A percentile compares a stretch with the other conserved stretches of the same genome.
Conservation (phyloP, 2,797 vertebrate species). For the Glossophaga mutica region DNA sequence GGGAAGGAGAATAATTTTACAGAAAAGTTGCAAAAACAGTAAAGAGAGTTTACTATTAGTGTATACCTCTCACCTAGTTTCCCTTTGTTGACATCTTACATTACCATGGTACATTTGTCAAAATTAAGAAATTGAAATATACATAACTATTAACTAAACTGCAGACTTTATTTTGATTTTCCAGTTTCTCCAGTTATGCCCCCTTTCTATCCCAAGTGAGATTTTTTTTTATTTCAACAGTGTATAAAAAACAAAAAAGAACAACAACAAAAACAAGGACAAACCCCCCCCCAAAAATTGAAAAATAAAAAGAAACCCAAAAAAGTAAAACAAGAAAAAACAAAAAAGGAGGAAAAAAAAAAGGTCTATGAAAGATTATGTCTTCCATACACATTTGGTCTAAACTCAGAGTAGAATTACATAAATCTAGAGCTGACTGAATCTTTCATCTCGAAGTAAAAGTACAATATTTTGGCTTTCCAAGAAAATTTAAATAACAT, state of each 20-base stretch:
- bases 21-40: background rate
- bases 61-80: background rate
- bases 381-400: background rate
- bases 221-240: background rate
- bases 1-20: background rate
- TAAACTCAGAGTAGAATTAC: background rate
- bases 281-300: no score
- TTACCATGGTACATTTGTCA: background rate
- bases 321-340: background rate
- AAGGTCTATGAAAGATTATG: no score
- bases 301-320: background rate
- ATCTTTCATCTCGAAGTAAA: background rate
- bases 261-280: background rate
- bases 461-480: background rate
- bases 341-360: no score
- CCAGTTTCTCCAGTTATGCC: background rate
- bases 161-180: background rate
- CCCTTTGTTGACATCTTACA: background rate
- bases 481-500: background rate
- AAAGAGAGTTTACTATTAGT: background rate
- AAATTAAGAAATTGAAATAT: conserved; percentile 32
- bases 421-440: background rate
- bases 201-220: conserved; percentile 4
- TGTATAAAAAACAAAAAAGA: background rate
- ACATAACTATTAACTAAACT: background rate